Conservation (phyloP, 2,888 invertebrate genomes). For the Caenorhabditis sp. region DNA sequence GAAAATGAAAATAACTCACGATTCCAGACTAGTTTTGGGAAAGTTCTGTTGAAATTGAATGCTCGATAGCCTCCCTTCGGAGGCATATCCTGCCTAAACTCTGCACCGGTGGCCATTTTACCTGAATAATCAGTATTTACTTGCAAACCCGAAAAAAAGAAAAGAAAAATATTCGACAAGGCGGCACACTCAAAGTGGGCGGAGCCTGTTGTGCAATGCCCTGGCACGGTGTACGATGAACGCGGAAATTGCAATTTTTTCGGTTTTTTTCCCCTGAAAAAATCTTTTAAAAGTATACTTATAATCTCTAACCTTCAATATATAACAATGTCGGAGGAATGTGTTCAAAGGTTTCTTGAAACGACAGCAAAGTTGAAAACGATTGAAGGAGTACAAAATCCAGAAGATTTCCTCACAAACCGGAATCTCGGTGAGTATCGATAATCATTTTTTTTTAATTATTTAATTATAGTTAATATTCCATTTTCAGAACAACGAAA, state of each 20-base stretch:
- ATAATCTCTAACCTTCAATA: no score
- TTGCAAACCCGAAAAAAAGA: background rate
- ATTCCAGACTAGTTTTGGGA: constrained; percentile 66
- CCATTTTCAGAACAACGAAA: background rate
- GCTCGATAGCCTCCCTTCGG: constrained; percentile 88
- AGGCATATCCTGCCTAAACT: constrained; percentile 84
- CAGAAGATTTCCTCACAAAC: background rate
- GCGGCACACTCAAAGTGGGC: constrained; percentile 7
- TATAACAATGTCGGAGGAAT: background rate
- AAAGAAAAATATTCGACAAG: background rate
- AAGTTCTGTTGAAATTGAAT: constrained; percentile 74
- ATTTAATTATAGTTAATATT: no score
- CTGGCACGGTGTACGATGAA: background rate
- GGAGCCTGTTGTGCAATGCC: constrained; percentile 7
- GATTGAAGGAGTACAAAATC: background rate
- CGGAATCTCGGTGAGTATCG: background rate
- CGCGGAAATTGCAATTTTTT: background rate
- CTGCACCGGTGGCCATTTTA: constrained; percentile 42
- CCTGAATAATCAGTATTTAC: constrained; percentile 7
- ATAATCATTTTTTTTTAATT: background rate
- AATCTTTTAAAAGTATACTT: no score
- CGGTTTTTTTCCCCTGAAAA: background rate
- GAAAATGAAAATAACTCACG: constrained; percentile 54
- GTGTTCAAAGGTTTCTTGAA: background rate
- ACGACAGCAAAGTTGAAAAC: background rate